These are phyloP conservation scores for Lithophane socia DNA, from an alignment of 2,888 invertebrate species.

Conservation along the genomic window DNA sequence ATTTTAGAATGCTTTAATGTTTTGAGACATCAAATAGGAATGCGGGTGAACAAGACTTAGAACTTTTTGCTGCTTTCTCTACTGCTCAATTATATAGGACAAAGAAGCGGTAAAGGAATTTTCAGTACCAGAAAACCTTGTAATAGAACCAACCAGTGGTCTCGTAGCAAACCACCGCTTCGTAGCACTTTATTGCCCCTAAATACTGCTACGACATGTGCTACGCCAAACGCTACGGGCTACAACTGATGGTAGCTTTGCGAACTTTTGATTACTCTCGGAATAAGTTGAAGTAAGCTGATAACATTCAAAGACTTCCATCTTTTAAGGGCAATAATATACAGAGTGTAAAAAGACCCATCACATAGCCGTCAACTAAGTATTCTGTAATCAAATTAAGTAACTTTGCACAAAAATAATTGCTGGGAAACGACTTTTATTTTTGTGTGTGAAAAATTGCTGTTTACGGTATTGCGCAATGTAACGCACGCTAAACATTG, in stretches of 20 bases:
- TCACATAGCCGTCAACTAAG: too few species aligned
- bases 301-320: background rate
- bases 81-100: background rate
- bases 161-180: constrained; percentile 7
- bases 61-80: constrained; percentile 3
- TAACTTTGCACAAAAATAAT: too few species aligned
- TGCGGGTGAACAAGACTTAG: constrained; percentile 30
- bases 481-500: too few species aligned
- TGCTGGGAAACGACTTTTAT: too few species aligned
- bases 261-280: background rate
- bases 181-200: constrained; percentile 15
- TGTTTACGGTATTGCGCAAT: too few species aligned
- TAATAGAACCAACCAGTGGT: background rate
- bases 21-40: constrained; percentile 43
- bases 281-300: background rate
- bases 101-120: background rate
- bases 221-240: constrained; percentile 41
- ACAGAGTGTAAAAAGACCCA: background rate
- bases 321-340: background rate
- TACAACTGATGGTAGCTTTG: constrained; percentile 5
- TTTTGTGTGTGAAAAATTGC: too few species aligned
- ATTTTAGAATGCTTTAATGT: constrained; percentile 49
- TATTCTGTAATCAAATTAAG: too few species aligned
- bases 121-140: background rate
- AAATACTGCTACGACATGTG: constrained; percentile 18